These are phyloP conservation scores for Linhomoeus sp. DNA, from an alignment of 2,888 invertebrate genomes.

Conservation along the genomic window DNA sequence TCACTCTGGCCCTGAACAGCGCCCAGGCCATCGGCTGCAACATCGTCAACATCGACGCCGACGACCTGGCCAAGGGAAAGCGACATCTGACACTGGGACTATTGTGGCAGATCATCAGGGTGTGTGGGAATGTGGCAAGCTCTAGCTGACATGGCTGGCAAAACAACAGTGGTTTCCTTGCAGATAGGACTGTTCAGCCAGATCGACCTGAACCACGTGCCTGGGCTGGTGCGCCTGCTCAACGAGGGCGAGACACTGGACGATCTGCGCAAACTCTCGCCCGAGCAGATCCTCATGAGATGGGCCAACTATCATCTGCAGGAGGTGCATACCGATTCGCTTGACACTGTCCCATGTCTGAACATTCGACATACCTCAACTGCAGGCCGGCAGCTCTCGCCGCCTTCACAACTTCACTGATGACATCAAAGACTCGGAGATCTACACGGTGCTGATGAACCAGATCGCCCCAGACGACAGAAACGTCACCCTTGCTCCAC, in stretches of 20 bases:
- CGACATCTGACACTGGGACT: constrained; percentile 88
- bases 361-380: too few relatives aligned
- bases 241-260: constrained; percentile 70
- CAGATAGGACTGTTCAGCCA: constrained; percentile 91
- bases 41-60: constrained; percentile 40
- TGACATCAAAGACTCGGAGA: constrained; percentile 55
- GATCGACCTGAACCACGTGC: constrained; percentile 88
- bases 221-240: constrained; percentile 72
- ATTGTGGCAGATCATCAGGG: constrained; percentile 93
- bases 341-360: too few relatives aligned
- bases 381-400: constrained; percentile 33
- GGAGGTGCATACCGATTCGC: constrained; percentile 47
- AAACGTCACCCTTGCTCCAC: constrained; percentile 60
- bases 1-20: constrained; percentile 79
- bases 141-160: too few relatives aligned
- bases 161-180: too few relatives aligned
- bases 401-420: constrained; percentile 23
- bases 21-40: constrained; percentile 82
- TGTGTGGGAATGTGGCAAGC: too few relatives aligned
- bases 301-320: constrained; percentile 98
- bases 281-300: constrained; percentile 81
- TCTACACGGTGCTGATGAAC: constrained; percentile 73
- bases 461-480: constrained; percentile 78
- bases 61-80: constrained; percentile 72
- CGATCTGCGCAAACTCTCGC: constrained; percentile 78